Evolutionary conservation across 30 jellyfish, hydroid and myxozoan genomes (phyloP).

Genomic region (Turritopsis rubra): DNA sequence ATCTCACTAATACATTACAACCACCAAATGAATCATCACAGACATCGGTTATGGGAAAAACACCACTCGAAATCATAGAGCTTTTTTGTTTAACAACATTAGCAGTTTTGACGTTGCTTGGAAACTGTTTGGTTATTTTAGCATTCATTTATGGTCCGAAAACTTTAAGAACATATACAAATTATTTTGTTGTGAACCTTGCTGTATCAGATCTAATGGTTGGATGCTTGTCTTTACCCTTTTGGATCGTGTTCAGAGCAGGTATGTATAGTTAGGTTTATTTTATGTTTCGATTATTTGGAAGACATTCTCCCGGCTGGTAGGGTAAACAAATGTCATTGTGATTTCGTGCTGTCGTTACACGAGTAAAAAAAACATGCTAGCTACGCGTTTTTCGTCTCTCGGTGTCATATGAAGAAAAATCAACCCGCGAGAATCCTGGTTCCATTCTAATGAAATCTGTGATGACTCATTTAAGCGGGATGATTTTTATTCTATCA

Average conservation of each 20-base stretch:
- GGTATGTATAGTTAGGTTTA: conserved; percentile 36
- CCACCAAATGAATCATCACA: background rate
- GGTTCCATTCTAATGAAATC: too few species aligned
- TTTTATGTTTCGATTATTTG: too few species aligned
- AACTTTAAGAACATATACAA: conserved; percentile 32
- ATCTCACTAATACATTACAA: background rate
- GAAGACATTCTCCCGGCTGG: too few species aligned
- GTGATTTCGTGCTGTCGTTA: too few species aligned
- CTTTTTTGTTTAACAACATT: conserved; percentile 18
- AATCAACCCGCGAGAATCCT: too few species aligned
- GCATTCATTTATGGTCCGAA: conserved; percentile 42
- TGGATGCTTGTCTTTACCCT: conserved; percentile 44
- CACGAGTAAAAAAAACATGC: too few species aligned
- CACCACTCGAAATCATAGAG: conserved; percentile 15
- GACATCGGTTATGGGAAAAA: background rate
- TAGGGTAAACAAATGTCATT: too few species aligned
- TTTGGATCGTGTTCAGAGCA: conserved; percentile 40
- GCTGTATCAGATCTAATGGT: conserved; percentile 54
- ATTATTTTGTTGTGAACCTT: conserved; percentile 35
- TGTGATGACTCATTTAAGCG: too few species aligned
- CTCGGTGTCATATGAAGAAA: too few species aligned
- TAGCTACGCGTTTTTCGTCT: too few species aligned
- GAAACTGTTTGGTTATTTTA: conserved; percentile 34
- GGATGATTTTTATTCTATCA: too few species aligned
- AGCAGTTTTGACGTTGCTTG: conserved; percentile 22